Evolutionary conservation across 2,888 invertebrate species (phyloP).

Genomic region (Atrina japonica): DNA sequence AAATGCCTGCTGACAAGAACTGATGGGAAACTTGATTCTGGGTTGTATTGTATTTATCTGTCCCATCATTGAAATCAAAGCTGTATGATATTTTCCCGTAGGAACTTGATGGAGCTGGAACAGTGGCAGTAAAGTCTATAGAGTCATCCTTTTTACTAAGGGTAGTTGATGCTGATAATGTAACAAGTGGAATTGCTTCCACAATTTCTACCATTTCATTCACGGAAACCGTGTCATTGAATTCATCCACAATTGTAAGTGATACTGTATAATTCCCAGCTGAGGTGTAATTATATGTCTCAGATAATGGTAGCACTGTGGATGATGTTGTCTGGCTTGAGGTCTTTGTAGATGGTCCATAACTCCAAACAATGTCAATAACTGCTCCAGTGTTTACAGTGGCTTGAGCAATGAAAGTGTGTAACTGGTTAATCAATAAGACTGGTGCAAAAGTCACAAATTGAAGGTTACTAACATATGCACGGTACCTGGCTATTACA

Average conservation of each 20-base stretch:
- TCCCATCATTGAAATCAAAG: slow-evolving; percentile 51
- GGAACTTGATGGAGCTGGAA: slow-evolving; percentile 25
- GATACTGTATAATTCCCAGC: slow-evolving; percentile 46
- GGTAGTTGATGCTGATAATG: slow-evolving; percentile 10
- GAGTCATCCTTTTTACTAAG: slow-evolving; percentile 7
- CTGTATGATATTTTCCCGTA: slow-evolving; percentile 47
- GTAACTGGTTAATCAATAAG: not conserved
- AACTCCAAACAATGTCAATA: slow-evolving; percentile 27
- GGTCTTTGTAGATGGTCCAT: slow-evolving; percentile 10
- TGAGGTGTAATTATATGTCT: slow-evolving; percentile 46
- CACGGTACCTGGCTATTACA: slow-evolving; percentile 39
- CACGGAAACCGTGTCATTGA: not conserved
- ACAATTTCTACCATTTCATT: slow-evolving; percentile 19
- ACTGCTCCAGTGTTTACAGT: slow-evolving; percentile 33
- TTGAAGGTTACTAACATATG: slow-evolving; percentile 19
- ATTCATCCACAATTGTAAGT: slow-evolving; percentile 39
- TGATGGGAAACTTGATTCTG: slow-evolving; percentile 35
- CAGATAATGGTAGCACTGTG: slow-evolving; percentile 34
- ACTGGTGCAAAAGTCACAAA: slow-evolving; percentile 17
- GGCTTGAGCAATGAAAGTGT: slow-evolving; percentile 22
- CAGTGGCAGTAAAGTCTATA: slow-evolving; percentile 31
- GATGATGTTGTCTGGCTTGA: slow-evolving; percentile 27
- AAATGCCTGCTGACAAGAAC: slow-evolving; percentile 43
- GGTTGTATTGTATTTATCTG: slow-evolving; percentile 4
- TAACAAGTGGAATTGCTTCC: slow-evolving; percentile 18